Evolutionary conservation across 2,113 vertebrate species (phyloP).

Genomic region (Ochotona curzoniae): DNA sequence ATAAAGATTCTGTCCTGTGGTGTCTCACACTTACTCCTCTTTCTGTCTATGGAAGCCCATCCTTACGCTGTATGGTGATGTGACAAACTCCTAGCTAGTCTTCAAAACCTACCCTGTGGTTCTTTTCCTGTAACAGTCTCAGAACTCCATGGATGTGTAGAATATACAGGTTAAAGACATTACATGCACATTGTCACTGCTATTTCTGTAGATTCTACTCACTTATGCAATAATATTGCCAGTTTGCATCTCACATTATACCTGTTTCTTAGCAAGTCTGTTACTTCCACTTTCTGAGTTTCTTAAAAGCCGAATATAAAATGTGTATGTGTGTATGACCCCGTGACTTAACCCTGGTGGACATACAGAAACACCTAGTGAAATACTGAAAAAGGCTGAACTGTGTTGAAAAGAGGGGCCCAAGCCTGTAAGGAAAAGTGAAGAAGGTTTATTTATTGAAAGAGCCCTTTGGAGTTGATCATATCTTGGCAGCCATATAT

Average conservation of each 20-base stretch:
- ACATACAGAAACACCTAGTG: not conserved
- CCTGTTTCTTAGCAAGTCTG: not conserved
- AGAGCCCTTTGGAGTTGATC: not conserved
- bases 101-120: not conserved
- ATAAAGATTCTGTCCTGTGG: not conserved
- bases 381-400: slow-evolving; percentile 27
- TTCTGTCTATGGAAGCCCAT: not conserved
- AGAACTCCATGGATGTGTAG: not conserved
- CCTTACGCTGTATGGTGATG: not conserved
- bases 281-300: not conserved
- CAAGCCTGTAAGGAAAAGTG: not conserved
- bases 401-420: not conserved
- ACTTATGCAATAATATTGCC: not conserved
- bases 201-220: not conserved
- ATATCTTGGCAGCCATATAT: not conserved
- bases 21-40: fast-evolving
- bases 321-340: not conserved
- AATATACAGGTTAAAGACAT: not conserved
- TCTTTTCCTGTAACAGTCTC: not conserved
- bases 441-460: not conserved
- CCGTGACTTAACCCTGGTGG: not conserved
- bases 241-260: not conserved
- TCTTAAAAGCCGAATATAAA: not conserved
- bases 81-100: not conserved
- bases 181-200: not conserved